Evolutionary conservation across 1,140 invertebrate genomes (phyloP), one percentile per base, ranked within the genome.

Genomic region (Scaptomyza pallida): DNA sequence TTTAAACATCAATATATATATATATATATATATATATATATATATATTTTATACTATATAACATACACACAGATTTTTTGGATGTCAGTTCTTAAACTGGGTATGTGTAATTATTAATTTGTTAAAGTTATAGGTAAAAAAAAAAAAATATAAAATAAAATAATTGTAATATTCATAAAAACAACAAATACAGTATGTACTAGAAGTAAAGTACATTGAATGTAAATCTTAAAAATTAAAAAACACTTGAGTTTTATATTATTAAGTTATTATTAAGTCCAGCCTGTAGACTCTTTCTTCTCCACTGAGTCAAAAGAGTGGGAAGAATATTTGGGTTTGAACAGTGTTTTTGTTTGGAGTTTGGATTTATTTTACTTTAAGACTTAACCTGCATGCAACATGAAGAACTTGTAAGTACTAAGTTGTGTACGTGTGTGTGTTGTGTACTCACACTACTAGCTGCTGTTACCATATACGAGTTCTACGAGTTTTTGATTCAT

Each of bases 1-100:
- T 68, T 81, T 61, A 52, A 68, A 83, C 80, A 85, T 71, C 50
- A 60, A 85, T 68, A 26, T 26, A 26, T 3, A 26, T 26, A 26
- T 26, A 26, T 5, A 5, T 26, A 26, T 26, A 26, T 30, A 30
- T 26, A 26, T 3, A 26, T 26, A 26, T 26, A 26, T 5, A 5
- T 26, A 26, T 26, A 26, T 30, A 30, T n/a, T n/a, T n/a, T n/a
- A n/a, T n/a, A n/a, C n/a, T n/a, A n/a, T n/a, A 56, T 54, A 40
- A 68, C 26, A 72, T 40, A 44, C 55, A 71, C 51, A 61, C 35
- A 71, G 50, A 63, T 44, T 50, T n/a, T 50, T 50, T 50, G 33
- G 21, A 47, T 43, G n/a, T n/a, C 37, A 26, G 21, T 45, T 57
- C 41, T 45, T 33, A 21, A 40, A 23, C 51, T 15, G 51, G 12